Conservation (phyloP, 1,140 invertebrate species). For the Bombus impatiens region DNA sequence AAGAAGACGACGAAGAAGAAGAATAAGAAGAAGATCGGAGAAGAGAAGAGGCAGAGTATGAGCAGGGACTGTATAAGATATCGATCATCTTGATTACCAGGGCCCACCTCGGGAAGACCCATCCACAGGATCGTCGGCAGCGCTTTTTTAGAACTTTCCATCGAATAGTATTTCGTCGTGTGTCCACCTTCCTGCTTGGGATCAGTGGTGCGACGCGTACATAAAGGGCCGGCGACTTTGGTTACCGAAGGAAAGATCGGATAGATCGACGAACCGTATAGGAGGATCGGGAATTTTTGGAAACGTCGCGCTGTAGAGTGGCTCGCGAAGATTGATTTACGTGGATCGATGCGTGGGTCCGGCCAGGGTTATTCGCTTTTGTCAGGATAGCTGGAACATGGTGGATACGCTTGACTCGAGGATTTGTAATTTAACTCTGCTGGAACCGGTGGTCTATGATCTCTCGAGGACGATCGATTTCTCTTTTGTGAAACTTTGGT, state of each 20-base stretch:
- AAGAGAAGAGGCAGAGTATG: not conserved
- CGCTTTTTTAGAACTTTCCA: constrained; percentile 54
- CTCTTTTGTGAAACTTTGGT: not conserved
- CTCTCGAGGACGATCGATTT: not conserved
- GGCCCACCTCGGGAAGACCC: constrained; percentile 31
- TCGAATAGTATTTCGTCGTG: constrained; percentile 29
- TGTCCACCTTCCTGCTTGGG: constrained; percentile 5
- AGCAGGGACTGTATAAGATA: constrained; percentile 44
- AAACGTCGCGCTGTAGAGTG: constrained; percentile 35
- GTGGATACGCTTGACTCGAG: constrained; percentile 11
- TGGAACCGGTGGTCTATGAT: not conserved
- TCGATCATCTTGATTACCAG: constrained; percentile 62
- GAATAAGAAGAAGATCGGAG: not conserved
- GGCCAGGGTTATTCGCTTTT: constrained; percentile 17
- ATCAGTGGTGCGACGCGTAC: constrained; percentile 24
- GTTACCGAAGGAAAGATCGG: constrained; percentile 45
- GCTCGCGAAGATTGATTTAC: constrained; percentile 40
- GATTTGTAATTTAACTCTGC: constrained; percentile 3
- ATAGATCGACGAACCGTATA: constrained; percentile 28
- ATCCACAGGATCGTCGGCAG: constrained; percentile 32
- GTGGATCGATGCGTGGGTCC: constrained; percentile 31
- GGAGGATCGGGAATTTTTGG: not conserved
- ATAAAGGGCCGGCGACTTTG: constrained; percentile 46
- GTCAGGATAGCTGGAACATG: not conserved
- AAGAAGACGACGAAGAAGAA: not conserved